Percentiles rank a stretch among this genome's conserved stretches.
Evolutionary conservation across 2,888 invertebrate species (phyloP).

Genomic region (Erebia aethiops): DNA sequence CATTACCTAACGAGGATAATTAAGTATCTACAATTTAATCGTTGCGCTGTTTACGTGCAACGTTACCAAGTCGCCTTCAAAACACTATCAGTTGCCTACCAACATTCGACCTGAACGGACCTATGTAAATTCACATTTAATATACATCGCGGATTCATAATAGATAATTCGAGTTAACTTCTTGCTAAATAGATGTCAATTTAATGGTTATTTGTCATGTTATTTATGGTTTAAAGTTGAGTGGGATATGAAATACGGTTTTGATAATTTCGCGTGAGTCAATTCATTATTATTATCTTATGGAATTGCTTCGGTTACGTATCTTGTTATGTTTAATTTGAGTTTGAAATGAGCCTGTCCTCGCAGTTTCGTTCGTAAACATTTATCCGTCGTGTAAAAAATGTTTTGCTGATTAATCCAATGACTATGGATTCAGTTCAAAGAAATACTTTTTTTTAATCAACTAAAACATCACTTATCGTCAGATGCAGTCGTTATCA

Average conservation of each 20-base stretch:
- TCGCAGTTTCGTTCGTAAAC: neutral
- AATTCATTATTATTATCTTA: slow-evolving; percentile 15
- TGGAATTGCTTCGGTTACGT: slow-evolving; percentile 5
- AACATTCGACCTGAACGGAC: neutral
- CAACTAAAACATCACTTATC: neutral
- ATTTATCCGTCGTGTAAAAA: neutral
- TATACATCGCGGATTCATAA: slow-evolving; percentile 3
- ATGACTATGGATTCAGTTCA: neutral
- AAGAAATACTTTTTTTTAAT: neutral
- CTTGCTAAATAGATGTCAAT: neutral
- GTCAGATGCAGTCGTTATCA: slow-evolving; percentile 5
- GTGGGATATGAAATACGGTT: neutral
- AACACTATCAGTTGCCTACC: slow-evolving; percentile 3
- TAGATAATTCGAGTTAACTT: neutral
- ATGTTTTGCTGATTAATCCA: neutral
- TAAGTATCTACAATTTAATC: slow-evolving; percentile 30
- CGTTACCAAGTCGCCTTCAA: neutral
- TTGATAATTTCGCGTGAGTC: neutral
- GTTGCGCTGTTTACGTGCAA: slow-evolving; percentile 22
- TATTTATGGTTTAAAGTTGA: neutral
- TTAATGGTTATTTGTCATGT: neutral
- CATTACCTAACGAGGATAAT: slow-evolving; percentile 29
- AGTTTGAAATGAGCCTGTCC: neutral
- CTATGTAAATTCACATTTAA: neutral
- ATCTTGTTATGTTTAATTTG: slow-evolving; percentile 3